Conservation (phyloP, 2,113 vertebrate genomes). For the Onychorhynchus coronatus region DNA sequence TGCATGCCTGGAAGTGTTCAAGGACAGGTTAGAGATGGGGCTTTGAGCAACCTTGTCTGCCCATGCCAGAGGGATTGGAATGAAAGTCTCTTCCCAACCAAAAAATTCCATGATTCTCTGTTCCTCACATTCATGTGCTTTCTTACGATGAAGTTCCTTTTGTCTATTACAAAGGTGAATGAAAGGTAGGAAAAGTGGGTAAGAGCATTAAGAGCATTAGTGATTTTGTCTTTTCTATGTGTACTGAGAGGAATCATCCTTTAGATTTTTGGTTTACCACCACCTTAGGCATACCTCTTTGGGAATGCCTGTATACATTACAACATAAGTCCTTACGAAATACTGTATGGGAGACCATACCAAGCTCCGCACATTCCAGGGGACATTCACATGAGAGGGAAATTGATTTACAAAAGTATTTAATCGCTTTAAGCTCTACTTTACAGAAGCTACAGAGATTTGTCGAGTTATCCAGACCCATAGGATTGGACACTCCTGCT, state of each 20-base stretch:
- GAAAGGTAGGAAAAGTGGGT: neutral
- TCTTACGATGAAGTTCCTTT: neutral
- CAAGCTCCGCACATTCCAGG: no score
- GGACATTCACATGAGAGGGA: no score
- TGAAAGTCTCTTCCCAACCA: neutral
- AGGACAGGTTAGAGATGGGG: neutral
- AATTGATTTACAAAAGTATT: no score
- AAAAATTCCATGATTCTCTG: neutral
- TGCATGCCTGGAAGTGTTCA: neutral
- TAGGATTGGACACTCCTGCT: no score
- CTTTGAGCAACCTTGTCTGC: neutral
- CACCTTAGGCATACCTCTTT: neutral
- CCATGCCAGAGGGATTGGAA: neutral
- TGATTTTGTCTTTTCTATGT: fast-evolving
- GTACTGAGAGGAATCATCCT: neutral
- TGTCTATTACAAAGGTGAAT: neutral
- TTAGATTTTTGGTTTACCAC: neutral
- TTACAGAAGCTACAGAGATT: no score
- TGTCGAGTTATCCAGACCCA: no score
- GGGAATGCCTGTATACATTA: neutral
- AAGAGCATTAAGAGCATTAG: neutral
- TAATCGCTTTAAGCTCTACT: no score
- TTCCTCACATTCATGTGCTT: fast-evolving
- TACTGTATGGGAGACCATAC: no score
- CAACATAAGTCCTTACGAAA: no score